Evolutionary conservation across 2,113 vertebrate species (phyloP).

Genomic region (Athene cunicularia): DNA sequence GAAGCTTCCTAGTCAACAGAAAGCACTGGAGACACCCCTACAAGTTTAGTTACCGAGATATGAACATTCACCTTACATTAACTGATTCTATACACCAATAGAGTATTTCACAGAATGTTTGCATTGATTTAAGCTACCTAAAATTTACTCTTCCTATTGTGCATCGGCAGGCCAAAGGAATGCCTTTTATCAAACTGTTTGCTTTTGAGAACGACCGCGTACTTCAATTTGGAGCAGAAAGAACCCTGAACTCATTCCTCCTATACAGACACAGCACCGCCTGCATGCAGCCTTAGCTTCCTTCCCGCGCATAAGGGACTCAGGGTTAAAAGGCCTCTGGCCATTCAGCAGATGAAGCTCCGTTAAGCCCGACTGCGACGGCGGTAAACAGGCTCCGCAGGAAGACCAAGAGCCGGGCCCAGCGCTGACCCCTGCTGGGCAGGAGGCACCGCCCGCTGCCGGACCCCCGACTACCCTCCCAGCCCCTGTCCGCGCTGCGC

Average conservation of each 20-base stretch:
- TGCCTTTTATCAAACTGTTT: rapidly evolving
- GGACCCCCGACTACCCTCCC: too few relatives aligned
- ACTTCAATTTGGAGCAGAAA: too few relatives aligned
- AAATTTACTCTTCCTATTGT: rapidly evolving
- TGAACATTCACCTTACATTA: neutral
- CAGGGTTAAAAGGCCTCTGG: neutral
- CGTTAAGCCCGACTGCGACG: rapidly evolving
- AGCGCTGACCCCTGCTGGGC: rapidly evolving
- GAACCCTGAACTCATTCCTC: rapidly evolving
- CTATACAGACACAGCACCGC: rapidly evolving
- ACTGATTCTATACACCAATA: rapidly evolving
- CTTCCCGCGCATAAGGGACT: too few relatives aligned
- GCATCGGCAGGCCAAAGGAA: rapidly evolving
- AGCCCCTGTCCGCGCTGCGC: neutral
- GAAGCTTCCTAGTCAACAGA: neutral
- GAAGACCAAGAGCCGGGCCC: rapidly evolving
- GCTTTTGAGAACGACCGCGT: rapidly evolving
- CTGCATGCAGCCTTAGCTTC: rapidly evolving
- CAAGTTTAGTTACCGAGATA: neutral
- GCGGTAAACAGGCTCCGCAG: too few relatives aligned
- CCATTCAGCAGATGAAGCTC: rapidly evolving
- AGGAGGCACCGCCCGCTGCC: neutral
- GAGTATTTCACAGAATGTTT: rapidly evolving
- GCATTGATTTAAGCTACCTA: neutral
- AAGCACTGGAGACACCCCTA: neutral